phyloP scores from a whole-genome alignment of 2,113 vertebrate genomes.

The Antechinus stuartii region DNA sequence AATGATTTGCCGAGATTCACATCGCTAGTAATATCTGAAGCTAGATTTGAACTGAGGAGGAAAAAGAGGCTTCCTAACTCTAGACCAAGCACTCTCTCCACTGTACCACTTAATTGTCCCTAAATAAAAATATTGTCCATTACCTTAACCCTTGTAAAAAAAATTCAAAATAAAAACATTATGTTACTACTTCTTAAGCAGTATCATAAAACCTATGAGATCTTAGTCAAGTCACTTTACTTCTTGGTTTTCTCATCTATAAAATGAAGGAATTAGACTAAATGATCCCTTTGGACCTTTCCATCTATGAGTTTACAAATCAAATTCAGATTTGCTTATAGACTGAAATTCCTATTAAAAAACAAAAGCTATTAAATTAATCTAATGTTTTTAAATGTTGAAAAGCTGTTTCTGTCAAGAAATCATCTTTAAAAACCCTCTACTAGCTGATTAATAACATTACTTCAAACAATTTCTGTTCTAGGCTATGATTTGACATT shows the following conservation, averaged over 20 bases:
- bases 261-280: not conserved
- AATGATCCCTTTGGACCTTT: not conserved
- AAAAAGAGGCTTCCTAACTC: too few relatives aligned
- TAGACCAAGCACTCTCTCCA: too few relatives aligned
- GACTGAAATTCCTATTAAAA: conserved; percentile 33
- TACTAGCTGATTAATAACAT: not conserved
- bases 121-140: not conserved
- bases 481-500: not conserved
- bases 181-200: not conserved
- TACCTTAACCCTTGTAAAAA: not conserved
- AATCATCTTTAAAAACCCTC: not conserved
- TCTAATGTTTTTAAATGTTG: conserved; percentile 10
- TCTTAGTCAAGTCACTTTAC: not conserved
- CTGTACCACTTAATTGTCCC: too few relatives aligned
- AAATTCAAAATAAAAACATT: not conserved
- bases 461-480: not conserved
- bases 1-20: too few relatives aligned
- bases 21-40: too few relatives aligned
- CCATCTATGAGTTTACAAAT: not conserved
- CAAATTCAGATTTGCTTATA: conserved; percentile 38
- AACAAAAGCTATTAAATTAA: conserved; percentile 13
- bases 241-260: not conserved
- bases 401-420: not conserved
- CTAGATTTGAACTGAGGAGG: too few relatives aligned
- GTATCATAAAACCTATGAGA: not conserved